Evolutionary conservation across 2,113 vertebrate species (phyloP), one percentile per base, ranked within the genome.

Genomic region (Pollimyrus isidori): DNA sequence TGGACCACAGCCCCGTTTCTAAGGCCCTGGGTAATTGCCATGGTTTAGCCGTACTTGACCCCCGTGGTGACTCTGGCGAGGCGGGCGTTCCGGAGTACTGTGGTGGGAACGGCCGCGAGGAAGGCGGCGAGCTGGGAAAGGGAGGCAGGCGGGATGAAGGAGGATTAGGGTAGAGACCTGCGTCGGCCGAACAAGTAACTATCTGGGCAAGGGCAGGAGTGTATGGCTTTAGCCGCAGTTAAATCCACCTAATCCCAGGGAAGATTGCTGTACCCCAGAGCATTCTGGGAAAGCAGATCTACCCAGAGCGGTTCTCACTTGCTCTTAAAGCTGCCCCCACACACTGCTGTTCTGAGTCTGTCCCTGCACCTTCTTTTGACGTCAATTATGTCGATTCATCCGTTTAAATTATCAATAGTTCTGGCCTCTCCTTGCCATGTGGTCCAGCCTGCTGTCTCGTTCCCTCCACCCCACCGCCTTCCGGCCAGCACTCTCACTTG

Each of bases 241-340:
- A 86, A 86, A 86, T 50, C 83, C 83, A 48, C 48, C 46, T 86
- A 86, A 86, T 86, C 45, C 83, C 45, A 46, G 11, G 83, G 83
- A 13, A 48, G 83, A 86, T 86, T 26, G 83, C n/a, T 49, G 42
- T 49, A 45, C 42, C n/a, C 48, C 46, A n/a, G 46, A 49, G 48
- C 45, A 86, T 49, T 86, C 83, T 49, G 83, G 45, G 83, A 26
- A 26, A 26, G 23, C n/a, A 50, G 45, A 49, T 86, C 83, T 86
- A 7, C 45, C 48, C 45, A 49, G 45, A 86, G 45, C 5, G 11
- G 45, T 13, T 26, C 23, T 49, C 45, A 48, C 48, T 26, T 86
- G 23, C 83, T 48, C 45, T 50, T 48, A 42, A 42, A 15, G 35
- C 30, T 76, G 5, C 30, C 13, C 58, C 58, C 69, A 76, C 69